Base-by-base conservation (phyloP, 2,888 invertebrate genomes). In the Alloscopus bannaensis region DNA sequence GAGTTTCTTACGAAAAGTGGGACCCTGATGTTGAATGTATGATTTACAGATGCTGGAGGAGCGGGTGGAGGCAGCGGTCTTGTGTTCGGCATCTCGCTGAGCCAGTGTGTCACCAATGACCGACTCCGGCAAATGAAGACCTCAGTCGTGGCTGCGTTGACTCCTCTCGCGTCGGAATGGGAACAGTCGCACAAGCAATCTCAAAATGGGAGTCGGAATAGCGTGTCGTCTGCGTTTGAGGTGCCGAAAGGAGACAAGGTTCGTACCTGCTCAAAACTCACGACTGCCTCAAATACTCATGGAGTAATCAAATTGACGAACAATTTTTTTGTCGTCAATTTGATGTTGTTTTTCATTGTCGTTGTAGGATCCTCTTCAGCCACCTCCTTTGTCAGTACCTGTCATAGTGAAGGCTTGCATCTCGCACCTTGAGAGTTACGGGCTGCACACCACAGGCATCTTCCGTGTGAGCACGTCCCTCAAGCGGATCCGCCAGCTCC, bases 391-490 rank as follows among this genome's bases (percentile, higher is more conserved):
- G 3, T 90, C 91, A 75, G 93, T 97, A 18, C 97, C 97, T 0
- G 91, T 91, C 29, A 91, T 97, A 84, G 93, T 97, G 45, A 91
- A 91, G 75, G 92, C 93, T 82, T 97, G 97, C 87, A 92, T 96
- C 80, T 91, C 92, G 84, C 94, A 96, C 88, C 91, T 97, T 81
- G 93, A 96, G 87, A 90, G 91, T 68, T 91, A 94, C 86, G 97
- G 96, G 28, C 90, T 97, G 55, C 92, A 93, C 87, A 95, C 95
- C 50, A 91, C 96, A 20, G 98, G 98, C 1, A 93, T 98, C 80
- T 98, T 98, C 89, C 91, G 97, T 85, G 96, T 97, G 57, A 95
- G 96, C 83, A 93, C 96, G 40, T 96, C 97, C 3, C 96, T 95
- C 88, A 97, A 96, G 88, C 91, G 97, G 88, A 95, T 96, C 50